Percentiles rank a stretch among this genome's conserved stretches.
Evolutionary conservation across 2,888 invertebrate species (phyloP).

Genomic region (Stegophylla sp.): DNA sequence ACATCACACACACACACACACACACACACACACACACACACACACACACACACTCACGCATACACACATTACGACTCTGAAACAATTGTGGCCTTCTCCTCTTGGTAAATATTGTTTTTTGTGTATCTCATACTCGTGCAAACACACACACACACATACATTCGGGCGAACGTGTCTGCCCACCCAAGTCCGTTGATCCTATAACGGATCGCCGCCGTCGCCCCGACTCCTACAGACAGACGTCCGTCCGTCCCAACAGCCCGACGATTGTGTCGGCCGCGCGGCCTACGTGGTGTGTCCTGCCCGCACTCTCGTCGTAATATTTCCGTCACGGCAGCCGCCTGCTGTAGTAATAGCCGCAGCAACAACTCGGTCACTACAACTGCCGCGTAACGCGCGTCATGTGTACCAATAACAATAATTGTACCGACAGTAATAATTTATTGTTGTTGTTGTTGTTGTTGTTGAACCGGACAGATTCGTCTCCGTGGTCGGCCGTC

Average conservation of each 20-base stretch:
- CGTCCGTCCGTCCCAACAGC: background rate
- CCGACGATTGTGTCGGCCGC: constrained; percentile 13
- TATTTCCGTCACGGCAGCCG: background rate
- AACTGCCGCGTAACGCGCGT: background rate
- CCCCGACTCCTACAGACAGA: constrained; percentile 25
- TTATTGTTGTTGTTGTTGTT: too few relatives aligned
- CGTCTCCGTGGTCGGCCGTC: constrained; percentile 66
- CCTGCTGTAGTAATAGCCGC: background rate
- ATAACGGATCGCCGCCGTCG: constrained; percentile 22
- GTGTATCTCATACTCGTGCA: background rate
- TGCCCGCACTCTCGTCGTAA: background rate
- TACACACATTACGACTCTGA: background rate
- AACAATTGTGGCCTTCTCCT: constrained; percentile 21
- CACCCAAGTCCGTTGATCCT: constrained; percentile 49
- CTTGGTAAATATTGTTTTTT: background rate
- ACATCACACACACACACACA: background rate
- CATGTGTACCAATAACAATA: background rate
- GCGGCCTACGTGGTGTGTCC: constrained; percentile 16
- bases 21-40: too few relatives aligned
- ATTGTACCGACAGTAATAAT: background rate
- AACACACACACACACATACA: background rate
- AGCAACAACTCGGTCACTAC: background rate
- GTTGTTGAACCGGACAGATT: constrained; percentile 60
- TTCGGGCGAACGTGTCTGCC: constrained; percentile 36
- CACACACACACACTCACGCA: background rate